A percentile compares a stretch with the other conserved stretches of the same genome.
Evolutionary conservation across 2,888 invertebrate species (phyloP).

Genomic region (Epinotia ramella): DNA sequence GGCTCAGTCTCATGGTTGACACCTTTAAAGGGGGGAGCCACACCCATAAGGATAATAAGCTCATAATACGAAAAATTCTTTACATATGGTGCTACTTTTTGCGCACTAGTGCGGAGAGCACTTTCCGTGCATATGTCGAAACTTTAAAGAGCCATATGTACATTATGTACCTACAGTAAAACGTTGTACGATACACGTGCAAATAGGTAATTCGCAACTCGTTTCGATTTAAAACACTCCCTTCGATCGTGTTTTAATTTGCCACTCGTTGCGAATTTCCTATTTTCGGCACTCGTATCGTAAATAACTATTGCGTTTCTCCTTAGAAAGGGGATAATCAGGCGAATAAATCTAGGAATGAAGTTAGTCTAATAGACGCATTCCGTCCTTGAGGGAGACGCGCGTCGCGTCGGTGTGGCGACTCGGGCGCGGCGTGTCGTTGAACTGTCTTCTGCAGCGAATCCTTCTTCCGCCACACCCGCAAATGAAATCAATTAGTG

Average conservation of each 20-base stretch:
- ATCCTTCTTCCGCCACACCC: slow-evolving; percentile 69
- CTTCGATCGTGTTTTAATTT: too few relatives aligned
- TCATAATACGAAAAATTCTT: slow-evolving; percentile 6
- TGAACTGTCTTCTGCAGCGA: slow-evolving; percentile 73
- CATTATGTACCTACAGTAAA: too few relatives aligned
- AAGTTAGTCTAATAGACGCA: slow-evolving; percentile 27
- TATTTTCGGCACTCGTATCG: too few relatives aligned
- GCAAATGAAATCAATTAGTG: slow-evolving; percentile 74
- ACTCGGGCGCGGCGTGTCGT: slow-evolving; percentile 63
- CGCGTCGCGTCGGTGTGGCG: slow-evolving; percentile 3
- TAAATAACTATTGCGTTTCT: too few relatives aligned
- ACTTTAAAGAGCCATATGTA: too few relatives aligned
- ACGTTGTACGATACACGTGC: too few relatives aligned
- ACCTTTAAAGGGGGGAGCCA: neutral
- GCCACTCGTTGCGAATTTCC: too few relatives aligned
- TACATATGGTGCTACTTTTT: too few relatives aligned
- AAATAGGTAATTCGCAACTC: too few relatives aligned
- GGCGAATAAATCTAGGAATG: slow-evolving; percentile 13
- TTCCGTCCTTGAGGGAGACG: slow-evolving; percentile 41
- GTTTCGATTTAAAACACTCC: too few relatives aligned
- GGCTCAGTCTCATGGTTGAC: neutral
- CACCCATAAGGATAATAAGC: slow-evolving; percentile 17
- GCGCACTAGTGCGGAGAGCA: too few relatives aligned
- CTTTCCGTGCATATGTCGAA: too few relatives aligned
- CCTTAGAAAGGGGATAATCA: slow-evolving; percentile 3